Evolutionary conservation across 2,113 vertebrate species (phyloP), one percentile per base, ranked within the genome.

Genomic region (Tetraodon nigroviridis): DNA sequence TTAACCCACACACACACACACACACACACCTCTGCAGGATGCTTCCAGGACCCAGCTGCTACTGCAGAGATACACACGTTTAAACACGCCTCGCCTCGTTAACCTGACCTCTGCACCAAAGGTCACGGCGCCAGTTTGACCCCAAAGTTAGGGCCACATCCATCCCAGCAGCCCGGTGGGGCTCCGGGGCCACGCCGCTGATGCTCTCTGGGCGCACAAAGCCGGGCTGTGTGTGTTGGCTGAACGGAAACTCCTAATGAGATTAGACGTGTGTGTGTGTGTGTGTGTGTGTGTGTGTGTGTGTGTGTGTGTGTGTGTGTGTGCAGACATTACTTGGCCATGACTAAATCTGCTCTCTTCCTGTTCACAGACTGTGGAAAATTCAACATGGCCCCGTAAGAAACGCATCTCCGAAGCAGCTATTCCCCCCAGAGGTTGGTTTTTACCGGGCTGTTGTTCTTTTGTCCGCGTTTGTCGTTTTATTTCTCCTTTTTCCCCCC

Each of bases 231-330:
- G 93, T 97, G 93, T 96, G 92, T 93, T 69, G 88, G 72, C 89
- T 88, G 90, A 92, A 91, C 92, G 93, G 94, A 97, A 97, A 95
- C 92, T 93, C 93, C 91, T 94, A 95, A 96, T 95, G 93, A 93
- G 94, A 97, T 96, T 94, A 94, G 93, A 92, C 91, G 92, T n/a
- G n/a, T n/a, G n/a, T n/a, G n/a, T n/a, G n/a, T n/a, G n/a, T n/a
- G n/a, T n/a, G n/a, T n/a, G n/a, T n/a, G n/a, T n/a, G n/a, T n/a
- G n/a, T n/a, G n/a, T n/a, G n/a, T n/a, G n/a, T n/a, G n/a, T n/a
- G n/a, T n/a, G n/a, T n/a, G n/a, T n/a, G n/a, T n/a, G n/a, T n/a
- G n/a, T n/a, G n/a, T n/a, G n/a, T n/a, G 88, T 93, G 91, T 92
- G 91, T 92, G 93, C 92, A 95, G 94, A 95, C 94, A 93, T 94